phyloP scores from a whole-genome alignment of 2,888 invertebrate genomes.

The Beris morrisii region DNA sequence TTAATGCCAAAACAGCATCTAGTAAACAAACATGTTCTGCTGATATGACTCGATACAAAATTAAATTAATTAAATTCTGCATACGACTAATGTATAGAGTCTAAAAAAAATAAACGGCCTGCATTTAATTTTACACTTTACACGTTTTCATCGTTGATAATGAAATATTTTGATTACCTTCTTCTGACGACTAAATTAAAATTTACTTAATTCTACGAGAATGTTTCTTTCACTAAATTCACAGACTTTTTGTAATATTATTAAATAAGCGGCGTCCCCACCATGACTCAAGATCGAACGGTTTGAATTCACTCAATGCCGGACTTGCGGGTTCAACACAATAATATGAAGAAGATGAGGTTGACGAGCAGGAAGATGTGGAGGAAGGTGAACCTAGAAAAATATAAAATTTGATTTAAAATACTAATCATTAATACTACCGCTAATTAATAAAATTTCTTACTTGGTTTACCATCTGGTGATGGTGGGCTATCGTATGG shows the following conservation, averaged over 20 bases:
- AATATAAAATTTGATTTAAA: slow-evolving; percentile 23
- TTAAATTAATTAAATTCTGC: no score
- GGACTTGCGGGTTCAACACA: slow-evolving; percentile 76
- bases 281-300: slow-evolving; percentile 88
- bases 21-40: no score
- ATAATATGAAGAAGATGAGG: slow-evolving; percentile 59
- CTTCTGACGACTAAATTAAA: background rate
- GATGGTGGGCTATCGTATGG: slow-evolving; percentile 48
- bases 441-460: slow-evolving; percentile 41
- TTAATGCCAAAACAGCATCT: no score
- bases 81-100: no score
- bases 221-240: slow-evolving; percentile 45
- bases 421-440: slow-evolving; percentile 13
- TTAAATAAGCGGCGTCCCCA: slow-evolving; percentile 86
- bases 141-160: no score
- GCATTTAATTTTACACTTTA: no score
- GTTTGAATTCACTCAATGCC: slow-evolving; percentile 77
- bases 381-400: slow-evolving; percentile 42
- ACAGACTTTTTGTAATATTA: slow-evolving; percentile 79
- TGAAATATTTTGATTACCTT: background rate
- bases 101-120: no score
- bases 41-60: no score
- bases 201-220: slow-evolving; percentile 35
- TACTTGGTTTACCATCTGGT: slow-evolving; percentile 33
- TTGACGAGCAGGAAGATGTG: slow-evolving; percentile 56